phyloP scores from a whole-genome alignment of 2,113 vertebrate species.

The Piaya cayana region DNA sequence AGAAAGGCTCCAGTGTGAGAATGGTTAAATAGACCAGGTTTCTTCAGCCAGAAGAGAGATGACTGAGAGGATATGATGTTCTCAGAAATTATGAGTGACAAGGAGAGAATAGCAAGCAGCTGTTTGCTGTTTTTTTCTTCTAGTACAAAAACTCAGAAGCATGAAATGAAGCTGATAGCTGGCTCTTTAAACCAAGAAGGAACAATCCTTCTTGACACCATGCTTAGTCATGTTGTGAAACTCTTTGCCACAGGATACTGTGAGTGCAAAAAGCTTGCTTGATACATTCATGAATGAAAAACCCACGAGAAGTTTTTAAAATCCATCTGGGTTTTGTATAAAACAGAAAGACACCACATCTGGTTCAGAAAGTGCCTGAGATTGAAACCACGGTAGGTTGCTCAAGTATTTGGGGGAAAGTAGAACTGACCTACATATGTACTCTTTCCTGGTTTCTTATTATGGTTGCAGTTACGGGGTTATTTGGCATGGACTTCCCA shows the following conservation, averaged over 20 bases:
- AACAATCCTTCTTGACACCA: not conserved
- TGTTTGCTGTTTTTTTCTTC: not conserved
- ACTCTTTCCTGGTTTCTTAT: not conserved
- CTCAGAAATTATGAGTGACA: constrained; percentile 17
- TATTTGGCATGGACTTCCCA: constrained; percentile 1
- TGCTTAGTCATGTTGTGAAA: not conserved
- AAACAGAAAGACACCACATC: constrained; percentile 14
- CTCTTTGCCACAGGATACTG: not conserved
- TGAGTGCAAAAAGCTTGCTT: constrained; percentile 1
- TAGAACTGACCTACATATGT: constrained; percentile 5
- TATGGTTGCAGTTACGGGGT: not conserved
- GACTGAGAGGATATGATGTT: not conserved
- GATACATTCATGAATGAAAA: constrained; percentile 5
- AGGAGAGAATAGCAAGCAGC: not conserved
- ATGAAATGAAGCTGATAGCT: not conserved
- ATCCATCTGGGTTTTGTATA: constrained; percentile 42
- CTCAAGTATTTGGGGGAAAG: not conserved
- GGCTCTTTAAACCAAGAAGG: not conserved
- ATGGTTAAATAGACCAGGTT: not conserved
- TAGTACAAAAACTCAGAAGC: not conserved
- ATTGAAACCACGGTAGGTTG: constrained; percentile 21
- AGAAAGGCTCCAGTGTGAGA: not conserved
- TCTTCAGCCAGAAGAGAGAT: not conserved
- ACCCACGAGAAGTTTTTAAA: constrained; percentile 13
- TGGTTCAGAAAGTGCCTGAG: constrained; percentile 20